Base-by-base conservation (phyloP, 1,140 invertebrate genomes). In the Drosophila triauraria region DNA sequence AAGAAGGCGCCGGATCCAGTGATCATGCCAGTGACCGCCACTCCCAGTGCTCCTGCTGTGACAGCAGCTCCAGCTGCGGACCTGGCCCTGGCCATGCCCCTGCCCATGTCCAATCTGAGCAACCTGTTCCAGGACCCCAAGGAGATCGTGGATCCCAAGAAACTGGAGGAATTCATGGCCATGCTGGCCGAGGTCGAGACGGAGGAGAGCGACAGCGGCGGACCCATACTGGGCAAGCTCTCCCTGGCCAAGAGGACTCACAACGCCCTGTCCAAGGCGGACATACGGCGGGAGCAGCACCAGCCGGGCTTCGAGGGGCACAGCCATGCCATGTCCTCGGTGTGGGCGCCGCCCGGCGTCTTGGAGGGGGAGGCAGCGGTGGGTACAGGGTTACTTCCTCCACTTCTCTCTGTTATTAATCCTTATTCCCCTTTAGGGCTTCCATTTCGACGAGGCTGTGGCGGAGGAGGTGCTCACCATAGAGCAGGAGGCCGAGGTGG, bases 131-230 rank as follows among this genome's bases (percentile, higher is more conserved):
- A 92, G 53, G 92, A 93, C 51, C 91, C 91, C 51, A 93, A 92
- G 53, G 91, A 93, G 10, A 81, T 92, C 17, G 86, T 93, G 0
- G 92, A 93, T 64, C 92, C 92, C 51, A 83, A 91, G 60, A 94
- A 94, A 74, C 87, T 94, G 38, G 93, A 93, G 65, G 92, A 93
- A 63, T 94, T 92, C 51, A 81, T 93, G 51, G 93, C 93, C 77
- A 93, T 94, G 81, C 91, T 93, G 40, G 94, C 93, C 74, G 91
- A 93, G 5, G 91, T 92, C 12, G 95, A 95, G 68, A 94, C 95
- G 0, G 96, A 95, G 79, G 95, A 96, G 83, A 95, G 95, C 85
- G 95, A 96, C 84, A 94, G 94, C 51, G 94, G 94, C 47, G 93
- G 91, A 76, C 93, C 94, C 17, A 86, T 95, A 46, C 91, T 96